A percentile compares a stretch with the other conserved stretches of the same genome.
Conservation (phyloP, 2,113 vertebrate species). For the Datnioides undecimradiatus region DNA sequence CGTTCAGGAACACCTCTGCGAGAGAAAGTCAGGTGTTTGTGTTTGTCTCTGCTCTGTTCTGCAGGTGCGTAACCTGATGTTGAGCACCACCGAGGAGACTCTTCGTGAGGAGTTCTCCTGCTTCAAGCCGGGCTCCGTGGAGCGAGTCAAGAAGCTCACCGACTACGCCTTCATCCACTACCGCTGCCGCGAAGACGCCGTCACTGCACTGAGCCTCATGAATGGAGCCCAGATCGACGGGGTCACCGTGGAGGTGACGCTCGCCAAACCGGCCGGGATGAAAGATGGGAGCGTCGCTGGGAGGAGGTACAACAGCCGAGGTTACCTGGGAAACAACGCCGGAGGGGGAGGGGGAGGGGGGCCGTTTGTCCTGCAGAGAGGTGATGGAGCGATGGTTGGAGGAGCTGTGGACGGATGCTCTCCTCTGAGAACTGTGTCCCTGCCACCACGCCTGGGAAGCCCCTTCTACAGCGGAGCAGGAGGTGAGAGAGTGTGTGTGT, state of each 20-base stretch:
- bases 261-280: slow-evolving; percentile 91
- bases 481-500: too few species aligned
- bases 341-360: too few species aligned
- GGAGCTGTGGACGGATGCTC: slow-evolving; percentile 58
- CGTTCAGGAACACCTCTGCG: too few species aligned
- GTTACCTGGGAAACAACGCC: neutral
- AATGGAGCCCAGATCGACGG: slow-evolving; percentile 92
- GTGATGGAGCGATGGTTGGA: too few species aligned
- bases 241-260: slow-evolving; percentile 89
- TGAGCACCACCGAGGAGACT: slow-evolving; percentile 91
- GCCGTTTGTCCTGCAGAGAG: slow-evolving; percentile 74
- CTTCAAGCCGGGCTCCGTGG: slow-evolving; percentile 91
- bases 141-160: slow-evolving; percentile 94
- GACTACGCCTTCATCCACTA: slow-evolving; percentile 98
- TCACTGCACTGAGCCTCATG: slow-evolving; percentile 89
- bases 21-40: neutral
- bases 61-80: slow-evolving; percentile 93
- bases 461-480: slow-evolving; percentile 40
- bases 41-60: accelerated
- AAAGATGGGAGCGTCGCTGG: slow-evolving; percentile 70
- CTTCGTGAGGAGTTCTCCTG: slow-evolving; percentile 91
- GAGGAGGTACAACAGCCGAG: slow-evolving; percentile 15
- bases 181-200: slow-evolving; percentile 90
- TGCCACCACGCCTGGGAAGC: slow-evolving; percentile 80
- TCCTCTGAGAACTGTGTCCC: slow-evolving; percentile 69